Evolutionary conservation across 2,113 vertebrate genomes (phyloP).

Genomic region (Lycocorax pyrrhopterus): DNA sequence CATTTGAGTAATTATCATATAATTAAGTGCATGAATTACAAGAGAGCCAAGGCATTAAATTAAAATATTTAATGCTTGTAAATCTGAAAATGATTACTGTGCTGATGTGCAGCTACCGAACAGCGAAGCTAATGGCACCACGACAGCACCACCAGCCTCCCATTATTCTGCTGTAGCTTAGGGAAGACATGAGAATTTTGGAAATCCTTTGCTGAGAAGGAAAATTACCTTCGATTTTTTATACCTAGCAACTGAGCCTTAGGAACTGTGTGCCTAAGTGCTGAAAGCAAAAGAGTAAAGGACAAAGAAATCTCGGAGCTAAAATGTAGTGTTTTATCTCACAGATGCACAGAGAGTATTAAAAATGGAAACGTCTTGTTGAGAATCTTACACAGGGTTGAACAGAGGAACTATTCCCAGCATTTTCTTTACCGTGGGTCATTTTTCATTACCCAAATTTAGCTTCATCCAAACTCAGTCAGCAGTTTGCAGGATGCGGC

Average conservation of each 20-base stretch:
- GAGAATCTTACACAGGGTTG: background rate
- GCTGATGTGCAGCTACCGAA: conserved; percentile 78
- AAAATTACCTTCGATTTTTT: background rate
- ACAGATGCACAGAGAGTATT: background rate
- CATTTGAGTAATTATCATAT: conserved; percentile 87
- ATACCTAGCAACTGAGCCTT: background rate
- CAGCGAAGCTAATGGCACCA: conserved; percentile 68
- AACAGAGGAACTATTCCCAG: background rate
- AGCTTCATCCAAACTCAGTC: background rate
- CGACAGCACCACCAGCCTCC: conserved; percentile 25
- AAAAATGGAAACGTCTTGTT: background rate
- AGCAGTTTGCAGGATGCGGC: background rate
- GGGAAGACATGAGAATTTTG: background rate
- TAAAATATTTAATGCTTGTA: conserved; percentile 92
- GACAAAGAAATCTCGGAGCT: background rate
- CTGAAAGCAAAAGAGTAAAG: background rate
- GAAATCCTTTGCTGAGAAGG: background rate
- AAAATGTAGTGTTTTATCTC: background rate
- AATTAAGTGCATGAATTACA: conserved; percentile 93
- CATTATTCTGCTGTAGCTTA: background rate
- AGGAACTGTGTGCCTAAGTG: background rate
- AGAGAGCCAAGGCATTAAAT: conserved; percentile 90
- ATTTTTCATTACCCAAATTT: background rate
- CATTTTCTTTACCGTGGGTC: background rate
- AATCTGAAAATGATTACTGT: conserved; percentile 88